Conservation (phyloP, 2,888 invertebrate genomes). For the Leuctra nigra region DNA sequence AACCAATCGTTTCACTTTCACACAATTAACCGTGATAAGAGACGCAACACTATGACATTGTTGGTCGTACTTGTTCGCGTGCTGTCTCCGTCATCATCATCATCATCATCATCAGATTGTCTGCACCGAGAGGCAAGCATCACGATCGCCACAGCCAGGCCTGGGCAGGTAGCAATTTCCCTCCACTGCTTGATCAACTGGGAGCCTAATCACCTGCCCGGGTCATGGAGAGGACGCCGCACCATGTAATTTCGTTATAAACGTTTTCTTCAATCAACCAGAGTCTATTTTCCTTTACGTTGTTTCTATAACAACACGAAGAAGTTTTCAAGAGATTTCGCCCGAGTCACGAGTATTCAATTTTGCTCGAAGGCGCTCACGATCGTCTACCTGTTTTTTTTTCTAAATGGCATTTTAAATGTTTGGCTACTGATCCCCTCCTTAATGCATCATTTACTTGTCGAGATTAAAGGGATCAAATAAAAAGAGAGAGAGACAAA, state of each 20-base stretch:
- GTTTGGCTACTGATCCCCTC: constrained; percentile 1
- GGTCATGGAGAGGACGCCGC: neutral
- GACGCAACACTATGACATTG: too few species aligned
- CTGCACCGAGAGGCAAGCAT: neutral
- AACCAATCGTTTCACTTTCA: too few species aligned
- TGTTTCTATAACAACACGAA: too few species aligned
- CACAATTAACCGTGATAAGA: too few species aligned
- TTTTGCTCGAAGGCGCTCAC: neutral
- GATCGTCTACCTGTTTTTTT: neutral
- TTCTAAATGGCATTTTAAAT: neutral
- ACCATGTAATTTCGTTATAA: constrained; percentile 6
- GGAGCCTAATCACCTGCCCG: constrained; percentile 9
- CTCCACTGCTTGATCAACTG: neutral
- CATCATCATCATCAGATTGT: neutral
- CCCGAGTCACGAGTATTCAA: neutral
- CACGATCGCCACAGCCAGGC: neutral
- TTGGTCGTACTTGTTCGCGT: too few species aligned
- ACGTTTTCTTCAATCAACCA: neutral
- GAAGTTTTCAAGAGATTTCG: neutral
- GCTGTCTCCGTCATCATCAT: too few species aligned
- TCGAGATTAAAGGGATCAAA: neutral
- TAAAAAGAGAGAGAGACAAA: neutral
- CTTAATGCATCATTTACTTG: neutral
- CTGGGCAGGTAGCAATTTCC: constrained; percentile 1
- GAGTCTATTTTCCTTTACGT: too few species aligned